Base-by-base conservation (phyloP, 1,140 invertebrate species). In the Ceratina japonica region DNA sequence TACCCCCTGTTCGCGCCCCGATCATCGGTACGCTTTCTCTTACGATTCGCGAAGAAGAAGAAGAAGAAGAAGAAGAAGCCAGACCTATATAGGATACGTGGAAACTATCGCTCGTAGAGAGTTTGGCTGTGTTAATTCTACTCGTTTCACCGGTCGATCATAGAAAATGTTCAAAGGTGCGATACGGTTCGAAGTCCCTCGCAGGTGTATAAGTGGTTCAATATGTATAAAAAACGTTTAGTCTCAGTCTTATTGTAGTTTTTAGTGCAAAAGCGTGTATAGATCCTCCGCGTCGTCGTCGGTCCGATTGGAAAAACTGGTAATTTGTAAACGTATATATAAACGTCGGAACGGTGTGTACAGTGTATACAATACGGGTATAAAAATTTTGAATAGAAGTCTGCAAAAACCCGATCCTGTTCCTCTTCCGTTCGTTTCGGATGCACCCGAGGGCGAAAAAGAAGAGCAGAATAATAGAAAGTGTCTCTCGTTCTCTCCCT, bases 301-400 rank as follows among this genome's bases (percentile, higher is more conserved):
- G 27, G 49, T 63, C 51, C 15, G 5, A 31, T 61, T 70, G 44
- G 59, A 74, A 85, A 76, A 63, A 15, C 24, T 44, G 37, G 54
- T 62, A 22, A 59, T 59, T 84, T 85, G 82, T 85, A 85, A 85
- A 85, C 78, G 78, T 76, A 85, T 85, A 10, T 44, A 85, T 68
- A 85, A 85, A 85, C 81, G 59, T 84, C 73, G 71, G 77, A 49
- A 58, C 61, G 76, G 56, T 70, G 66, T 79, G 73, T 84, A 85
- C n/a, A 85, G 65, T 82, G 51, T 85, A 80, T 85, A 85, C 31
- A 76, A 86, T 82, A 85, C 61, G 75, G 72, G 81, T 86, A 86
- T 86, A 75, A 86, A 86, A 86, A 85, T 86, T 85, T 86, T 73
- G 83, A 82, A 79, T 80, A 86, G 71, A 82, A 69, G 59, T 63